A percentile compares a stretch with the other conserved stretches of the same genome.
phyloP scores from a whole-genome alignment of 1,140 invertebrate genomes.

The Drosophila paulistorum region DNA sequence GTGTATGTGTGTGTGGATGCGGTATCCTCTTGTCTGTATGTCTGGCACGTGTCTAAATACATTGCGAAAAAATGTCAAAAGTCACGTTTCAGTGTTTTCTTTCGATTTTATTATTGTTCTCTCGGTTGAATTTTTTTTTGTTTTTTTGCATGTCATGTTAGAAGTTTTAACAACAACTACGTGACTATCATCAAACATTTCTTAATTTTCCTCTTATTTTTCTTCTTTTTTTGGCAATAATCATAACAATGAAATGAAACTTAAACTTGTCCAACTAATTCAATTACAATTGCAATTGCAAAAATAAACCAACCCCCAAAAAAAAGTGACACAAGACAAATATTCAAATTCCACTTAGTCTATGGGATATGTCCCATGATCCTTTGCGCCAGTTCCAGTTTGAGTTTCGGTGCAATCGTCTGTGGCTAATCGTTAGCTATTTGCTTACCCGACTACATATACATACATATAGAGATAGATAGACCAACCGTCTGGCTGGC shows the following conservation, averaged over 20 bases:
- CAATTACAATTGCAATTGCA: constrained; percentile 44
- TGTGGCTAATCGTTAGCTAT: constrained; percentile 74
- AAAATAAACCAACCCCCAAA: not conserved
- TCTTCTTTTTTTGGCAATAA: constrained; percentile 23
- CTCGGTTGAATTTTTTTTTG: constrained; percentile 40
- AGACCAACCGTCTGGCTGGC: constrained; percentile 30
- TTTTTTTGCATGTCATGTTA: constrained; percentile 30
- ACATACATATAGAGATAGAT: constrained; percentile 9
- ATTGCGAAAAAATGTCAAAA: constrained; percentile 67
- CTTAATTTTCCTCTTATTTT: constrained; percentile 32
- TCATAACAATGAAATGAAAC: constrained; percentile 47
- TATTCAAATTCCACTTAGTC: constrained; percentile 2
- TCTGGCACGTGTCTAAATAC: constrained; percentile 56
- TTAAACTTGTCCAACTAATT: constrained; percentile 50
- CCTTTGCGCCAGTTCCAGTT: constrained; percentile 40
- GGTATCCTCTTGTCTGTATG: not conserved
- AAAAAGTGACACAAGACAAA: constrained; percentile 1
- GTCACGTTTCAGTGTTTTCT: constrained; percentile 77
- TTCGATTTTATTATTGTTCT: constrained; percentile 68
- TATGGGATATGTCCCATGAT: not conserved
- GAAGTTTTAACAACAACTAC: constrained; percentile 57
- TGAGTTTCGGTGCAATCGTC: constrained; percentile 76
- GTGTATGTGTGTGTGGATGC: not conserved
- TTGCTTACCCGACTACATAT: constrained; percentile 43
- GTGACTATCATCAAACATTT: constrained; percentile 67